A percentile compares a stretch with the other conserved stretches of the same genome.
These are phyloP conservation scores for Hypotaenidia philippensis DNA, from an alignment of 2,797 vertebrate species.

Conservation along the genomic window DNA sequence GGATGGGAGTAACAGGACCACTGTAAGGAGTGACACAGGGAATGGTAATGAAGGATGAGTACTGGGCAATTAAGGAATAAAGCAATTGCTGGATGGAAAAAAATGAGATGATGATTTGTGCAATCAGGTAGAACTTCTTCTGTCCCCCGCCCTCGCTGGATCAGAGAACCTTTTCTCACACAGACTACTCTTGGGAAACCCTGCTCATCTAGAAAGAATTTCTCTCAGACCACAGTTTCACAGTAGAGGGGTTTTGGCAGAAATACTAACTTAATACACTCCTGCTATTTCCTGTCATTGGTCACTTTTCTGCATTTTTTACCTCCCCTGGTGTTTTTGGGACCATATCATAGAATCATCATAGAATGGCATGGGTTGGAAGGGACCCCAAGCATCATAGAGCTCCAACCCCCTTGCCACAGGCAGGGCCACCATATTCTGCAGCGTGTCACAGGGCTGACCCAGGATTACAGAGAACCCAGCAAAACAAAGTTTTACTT, in stretches of 20 bases:
- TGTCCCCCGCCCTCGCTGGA: neutral
- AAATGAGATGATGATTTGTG: neutral
- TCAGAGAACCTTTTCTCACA: neutral
- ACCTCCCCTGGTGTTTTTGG: neutral
- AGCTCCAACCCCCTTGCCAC: no score
- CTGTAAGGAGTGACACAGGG: neutral
- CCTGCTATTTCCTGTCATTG: neutral
- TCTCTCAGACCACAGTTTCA: neutral
- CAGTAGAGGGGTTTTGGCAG: neutral
- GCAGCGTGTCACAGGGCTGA: fast-evolving
- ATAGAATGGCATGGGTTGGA: no score
- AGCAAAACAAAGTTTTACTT: neutral
- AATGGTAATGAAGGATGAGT: neutral
- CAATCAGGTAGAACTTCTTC: neutral
- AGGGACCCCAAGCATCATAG: no score
- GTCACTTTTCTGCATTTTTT: neutral
- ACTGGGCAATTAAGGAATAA: neutral
- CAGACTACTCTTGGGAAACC: neutral
- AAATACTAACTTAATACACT: neutral
- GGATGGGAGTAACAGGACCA: neutral
- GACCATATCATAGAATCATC: no score
- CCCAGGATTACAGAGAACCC: neutral
- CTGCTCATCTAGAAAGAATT: neutral
- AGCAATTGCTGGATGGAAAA: no score
- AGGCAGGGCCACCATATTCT: neutral